Percentiles rank a stretch among this genome's conserved stretches.
phyloP scores from a whole-genome alignment of 2,888 invertebrate species.

The Leptopterna dolabrata region DNA sequence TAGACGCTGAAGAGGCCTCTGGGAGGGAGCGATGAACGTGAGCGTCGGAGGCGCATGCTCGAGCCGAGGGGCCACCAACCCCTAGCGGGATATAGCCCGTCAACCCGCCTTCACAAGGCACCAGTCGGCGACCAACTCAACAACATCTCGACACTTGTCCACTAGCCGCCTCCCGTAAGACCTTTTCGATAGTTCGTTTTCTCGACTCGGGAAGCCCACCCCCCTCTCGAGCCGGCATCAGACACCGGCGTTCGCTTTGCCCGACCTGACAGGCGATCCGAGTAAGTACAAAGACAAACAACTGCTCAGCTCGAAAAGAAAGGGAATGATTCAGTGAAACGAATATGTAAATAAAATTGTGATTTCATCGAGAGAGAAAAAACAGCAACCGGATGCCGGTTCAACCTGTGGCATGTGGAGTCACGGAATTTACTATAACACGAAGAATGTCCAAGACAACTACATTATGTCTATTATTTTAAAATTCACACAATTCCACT shows the following conservation, averaged over 20 bases:
- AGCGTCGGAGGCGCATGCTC: not conserved
- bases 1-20: not conserved
- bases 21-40: not conserved
- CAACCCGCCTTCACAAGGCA: conserved; percentile 17
- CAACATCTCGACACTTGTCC: not conserved
- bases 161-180: not conserved
- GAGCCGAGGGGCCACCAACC: conserved; percentile 9
- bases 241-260: not conserved
- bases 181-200: not conserved
- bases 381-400: not conserved
- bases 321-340: too few species aligned
- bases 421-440: not conserved
- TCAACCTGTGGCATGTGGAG: not conserved
- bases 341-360: not conserved
- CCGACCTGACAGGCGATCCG: not conserved
- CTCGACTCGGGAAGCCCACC: not conserved
- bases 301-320: not conserved
- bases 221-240: not conserved
- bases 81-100: conserved; percentile 27
- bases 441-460: not conserved
- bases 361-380: not conserved
- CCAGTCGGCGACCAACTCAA: conserved; percentile 29
- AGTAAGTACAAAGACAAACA: not conserved
- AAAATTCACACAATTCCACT: too few species aligned
- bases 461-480: too few species aligned